phyloP scores from a whole-genome alignment of 2,113 vertebrate genomes.

The Uria lomvia region DNA sequence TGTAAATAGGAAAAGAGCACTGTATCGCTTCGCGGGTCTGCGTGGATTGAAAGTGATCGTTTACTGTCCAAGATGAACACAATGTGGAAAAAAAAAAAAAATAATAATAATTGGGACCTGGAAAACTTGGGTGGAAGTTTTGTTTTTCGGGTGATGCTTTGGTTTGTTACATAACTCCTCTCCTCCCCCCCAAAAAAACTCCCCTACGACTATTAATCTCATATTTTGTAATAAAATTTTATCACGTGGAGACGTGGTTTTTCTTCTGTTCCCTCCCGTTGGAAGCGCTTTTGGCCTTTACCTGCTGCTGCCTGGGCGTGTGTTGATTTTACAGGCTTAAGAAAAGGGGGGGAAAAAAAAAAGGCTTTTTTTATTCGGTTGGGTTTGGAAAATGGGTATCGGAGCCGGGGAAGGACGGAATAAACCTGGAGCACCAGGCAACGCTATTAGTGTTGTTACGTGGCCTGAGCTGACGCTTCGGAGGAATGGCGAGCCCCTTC shows the following conservation, averaged over 20 bases:
- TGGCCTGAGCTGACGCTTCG: background rate
- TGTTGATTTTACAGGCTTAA: background rate
- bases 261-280: background rate
- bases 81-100: background rate
- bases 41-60: background rate
- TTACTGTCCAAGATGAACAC: background rate
- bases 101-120: background rate
- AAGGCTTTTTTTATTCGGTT: background rate
- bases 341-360: background rate
- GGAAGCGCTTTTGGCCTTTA: background rate
- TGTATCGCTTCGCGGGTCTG: background rate
- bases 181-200: background rate
- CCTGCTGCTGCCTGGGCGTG: fast-evolving
- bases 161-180: background rate
- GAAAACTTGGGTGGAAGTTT: background rate
- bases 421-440: background rate
- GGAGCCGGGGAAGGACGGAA: fast-evolving
- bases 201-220: background rate
- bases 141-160: background rate
- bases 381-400: background rate
- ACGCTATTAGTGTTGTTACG: fast-evolving
- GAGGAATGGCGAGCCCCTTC: background rate
- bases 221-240: constrained; percentile 63
- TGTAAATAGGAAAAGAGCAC: constrained; percentile 35
- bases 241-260: background rate